Conservation (phyloP, 2,888 invertebrate species). For the Tachystola acroxantha region DNA sequence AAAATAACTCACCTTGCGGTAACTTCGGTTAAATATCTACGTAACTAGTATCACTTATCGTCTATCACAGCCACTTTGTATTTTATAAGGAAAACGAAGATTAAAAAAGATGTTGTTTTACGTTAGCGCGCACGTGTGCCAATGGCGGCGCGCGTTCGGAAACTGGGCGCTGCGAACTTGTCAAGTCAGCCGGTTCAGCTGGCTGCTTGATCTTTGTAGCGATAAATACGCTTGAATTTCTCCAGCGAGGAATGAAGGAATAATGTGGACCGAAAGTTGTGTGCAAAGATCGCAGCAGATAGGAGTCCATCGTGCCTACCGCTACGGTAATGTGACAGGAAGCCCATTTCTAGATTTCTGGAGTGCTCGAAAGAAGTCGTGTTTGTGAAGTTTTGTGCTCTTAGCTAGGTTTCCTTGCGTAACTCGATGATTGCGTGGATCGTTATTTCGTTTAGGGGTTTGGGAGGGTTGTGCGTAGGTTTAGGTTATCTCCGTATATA, state of each 20-base stretch:
- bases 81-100: conserved; percentile 12
- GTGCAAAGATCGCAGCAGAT: too few relatives aligned
- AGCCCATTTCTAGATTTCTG: too few relatives aligned
- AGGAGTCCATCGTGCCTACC: too few relatives aligned
- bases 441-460: too few relatives aligned
- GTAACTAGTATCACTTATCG: conserved; percentile 16
- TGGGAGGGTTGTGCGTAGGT: too few relatives aligned
- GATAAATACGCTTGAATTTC: neutral
- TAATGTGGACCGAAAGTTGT: neutral
- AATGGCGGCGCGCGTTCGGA: conserved; percentile 44
- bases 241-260: neutral
- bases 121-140: conserved; percentile 33
- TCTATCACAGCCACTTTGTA: conserved; percentile 21
- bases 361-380: too few relatives aligned
- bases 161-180: conserved; percentile 43
- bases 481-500: too few relatives aligned
- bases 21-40: conserved; percentile 7
- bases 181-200: conserved; percentile 1
- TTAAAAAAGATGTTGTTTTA: conserved; percentile 22
- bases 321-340: too few relatives aligned
- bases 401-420: too few relatives aligned
- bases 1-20: conserved; percentile 6
- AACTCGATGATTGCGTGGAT: too few relatives aligned
- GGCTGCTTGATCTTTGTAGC: neutral
- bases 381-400: too few relatives aligned